phyloP scores from a whole-genome alignment of 2,797 vertebrate species.

The Micropoecilia bifurca region DNA sequence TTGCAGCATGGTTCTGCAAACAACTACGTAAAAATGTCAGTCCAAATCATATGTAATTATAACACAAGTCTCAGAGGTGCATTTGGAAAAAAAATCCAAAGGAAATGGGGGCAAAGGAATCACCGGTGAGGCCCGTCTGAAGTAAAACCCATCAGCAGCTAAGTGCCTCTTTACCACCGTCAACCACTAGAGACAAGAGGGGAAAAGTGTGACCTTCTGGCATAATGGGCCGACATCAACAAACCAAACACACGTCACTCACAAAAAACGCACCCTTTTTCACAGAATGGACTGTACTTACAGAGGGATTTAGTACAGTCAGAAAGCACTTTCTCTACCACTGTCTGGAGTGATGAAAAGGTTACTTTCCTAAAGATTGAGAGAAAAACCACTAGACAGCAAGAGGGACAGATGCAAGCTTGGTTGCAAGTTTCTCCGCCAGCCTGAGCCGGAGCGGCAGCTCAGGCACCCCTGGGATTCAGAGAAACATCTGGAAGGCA shows the following conservation, averaged over 20 bases:
- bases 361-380: slow-evolving; percentile 51
- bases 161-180: slow-evolving; percentile 81
- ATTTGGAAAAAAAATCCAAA: slow-evolving; percentile 62
- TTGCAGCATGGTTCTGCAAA: slow-evolving; percentile 24
- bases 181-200: slow-evolving; percentile 62
- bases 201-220: slow-evolving; percentile 63
- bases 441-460: slow-evolving; percentile 61
- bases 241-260: slow-evolving; percentile 63
- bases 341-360: slow-evolving; percentile 76
- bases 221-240: slow-evolving; percentile 62
- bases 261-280: slow-evolving; percentile 40
- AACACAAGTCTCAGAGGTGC: slow-evolving; percentile 69
- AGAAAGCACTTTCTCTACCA: slow-evolving; percentile 65
- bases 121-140: slow-evolving; percentile 39
- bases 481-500: slow-evolving; percentile 82
- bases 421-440: slow-evolving; percentile 70
- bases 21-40: slow-evolving; percentile 59
- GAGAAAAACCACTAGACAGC: slow-evolving; percentile 33
- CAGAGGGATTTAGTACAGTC: slow-evolving; percentile 46
- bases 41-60: slow-evolving; percentile 66
- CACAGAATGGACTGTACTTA: slow-evolving; percentile 55
- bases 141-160: slow-evolving; percentile 63
- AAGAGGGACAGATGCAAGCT: slow-evolving; percentile 80
- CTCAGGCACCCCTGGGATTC: slow-evolving; percentile 73
- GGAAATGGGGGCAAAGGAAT: slow-evolving; percentile 73